Evolutionary conservation across 1,140 invertebrate species (phyloP).

Genomic region (Ephestia elutella): DNA sequence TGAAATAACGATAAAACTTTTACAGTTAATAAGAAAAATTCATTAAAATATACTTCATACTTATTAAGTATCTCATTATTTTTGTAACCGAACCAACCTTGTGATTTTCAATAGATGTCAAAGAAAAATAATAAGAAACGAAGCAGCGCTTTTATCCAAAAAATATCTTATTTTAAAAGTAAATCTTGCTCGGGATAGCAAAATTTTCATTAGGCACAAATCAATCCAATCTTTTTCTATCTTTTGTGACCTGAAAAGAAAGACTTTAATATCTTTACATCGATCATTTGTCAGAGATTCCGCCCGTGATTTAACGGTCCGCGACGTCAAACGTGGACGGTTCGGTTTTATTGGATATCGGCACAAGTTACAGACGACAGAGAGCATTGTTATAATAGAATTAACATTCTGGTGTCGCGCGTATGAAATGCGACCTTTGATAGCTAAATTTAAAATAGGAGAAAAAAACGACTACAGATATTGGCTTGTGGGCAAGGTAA

Average conservation of each 20-base stretch:
- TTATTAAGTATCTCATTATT: too few relatives aligned
- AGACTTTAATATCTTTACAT: slow-evolving; percentile 6
- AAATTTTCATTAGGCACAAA: background rate
- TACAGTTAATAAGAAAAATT: too few relatives aligned
- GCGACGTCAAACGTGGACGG: slow-evolving; percentile 26
- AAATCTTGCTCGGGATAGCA: background rate
- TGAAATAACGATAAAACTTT: too few relatives aligned
- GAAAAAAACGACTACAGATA: too few relatives aligned
- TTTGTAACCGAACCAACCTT: too few relatives aligned
- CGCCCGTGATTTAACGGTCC: slow-evolving; percentile 30
- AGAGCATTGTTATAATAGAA: background rate
- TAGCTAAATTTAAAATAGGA: too few relatives aligned
- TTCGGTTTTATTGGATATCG: slow-evolving; percentile 7
- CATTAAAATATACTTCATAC: too few relatives aligned
- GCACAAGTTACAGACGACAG: background rate
- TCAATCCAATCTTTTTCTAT: background rate
- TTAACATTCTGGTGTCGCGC: too few relatives aligned
- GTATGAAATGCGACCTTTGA: too few relatives aligned
- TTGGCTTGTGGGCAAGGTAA: too few relatives aligned
- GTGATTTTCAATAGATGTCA: background rate
- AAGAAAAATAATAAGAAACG: background rate
- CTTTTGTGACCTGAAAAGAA: background rate
- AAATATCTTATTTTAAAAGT: background rate
- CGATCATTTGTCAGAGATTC: slow-evolving; percentile 27
- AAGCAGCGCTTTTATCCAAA: background rate